Percentiles rank a stretch among this genome's conserved stretches.
Conservation (phyloP, 1,140 invertebrate species). For the Sitobion miscanthi region DNA sequence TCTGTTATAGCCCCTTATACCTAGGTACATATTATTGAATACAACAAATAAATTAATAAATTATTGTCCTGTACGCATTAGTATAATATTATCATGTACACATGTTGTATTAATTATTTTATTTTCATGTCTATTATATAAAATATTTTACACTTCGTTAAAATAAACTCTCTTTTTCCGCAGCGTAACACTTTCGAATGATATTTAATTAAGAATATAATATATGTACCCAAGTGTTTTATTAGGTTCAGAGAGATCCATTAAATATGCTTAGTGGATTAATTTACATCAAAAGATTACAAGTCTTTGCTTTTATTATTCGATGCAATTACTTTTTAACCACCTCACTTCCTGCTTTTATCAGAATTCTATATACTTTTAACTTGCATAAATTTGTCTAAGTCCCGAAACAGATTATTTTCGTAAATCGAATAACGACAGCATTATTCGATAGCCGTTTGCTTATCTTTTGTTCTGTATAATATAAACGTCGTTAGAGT, state of each 20-base stretch:
- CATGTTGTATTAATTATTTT: background rate
- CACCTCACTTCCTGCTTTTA: background rate
- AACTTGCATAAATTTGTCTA: constrained; percentile 13
- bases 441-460: background rate
- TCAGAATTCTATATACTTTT: background rate
- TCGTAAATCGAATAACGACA: background rate
- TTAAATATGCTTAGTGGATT: constrained; percentile 5
- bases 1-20: background rate
- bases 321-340: background rate
- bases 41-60: background rate
- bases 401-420: background rate
- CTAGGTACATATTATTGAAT: background rate
- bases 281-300: background rate
- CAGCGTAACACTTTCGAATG: background rate
- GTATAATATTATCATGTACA: background rate
- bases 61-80: background rate
- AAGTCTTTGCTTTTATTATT: constrained; percentile 25
- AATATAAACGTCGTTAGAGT: background rate
- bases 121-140: background rate
- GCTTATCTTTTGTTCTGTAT: background rate
- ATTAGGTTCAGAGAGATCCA: background rate
- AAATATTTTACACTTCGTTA: background rate
- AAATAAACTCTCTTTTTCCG: background rate
- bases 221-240: background rate
- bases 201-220: background rate